Percentiles rank a stretch among this genome's conserved stretches.
Conservation (phyloP, 1,140 invertebrate species). For the Cydia fagiglandana region DNA sequence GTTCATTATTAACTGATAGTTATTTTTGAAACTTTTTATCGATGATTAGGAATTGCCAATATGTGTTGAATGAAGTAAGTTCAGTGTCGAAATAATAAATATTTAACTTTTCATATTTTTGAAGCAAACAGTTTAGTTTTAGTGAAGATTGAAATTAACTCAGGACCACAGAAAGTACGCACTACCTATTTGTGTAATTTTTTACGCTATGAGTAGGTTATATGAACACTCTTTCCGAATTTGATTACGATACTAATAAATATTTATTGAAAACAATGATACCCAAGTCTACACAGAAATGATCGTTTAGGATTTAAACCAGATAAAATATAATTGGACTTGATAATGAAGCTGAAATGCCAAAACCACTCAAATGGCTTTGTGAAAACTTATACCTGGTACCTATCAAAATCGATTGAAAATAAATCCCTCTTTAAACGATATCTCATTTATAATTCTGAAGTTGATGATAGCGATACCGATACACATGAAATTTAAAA, state of each 20-base stretch:
- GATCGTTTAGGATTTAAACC: background rate
- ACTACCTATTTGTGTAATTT: too few species aligned
- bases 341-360: background rate
- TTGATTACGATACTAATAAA: too few species aligned
- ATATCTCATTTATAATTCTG: background rate
- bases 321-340: background rate
- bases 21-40: conserved; percentile 7
- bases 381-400: conserved; percentile 3
- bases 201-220: too few species aligned
- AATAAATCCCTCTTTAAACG: background rate
- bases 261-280: too few species aligned
- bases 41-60: background rate
- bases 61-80: background rate
- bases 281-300: background rate
- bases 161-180: too few species aligned
- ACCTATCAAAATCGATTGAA: background rate
- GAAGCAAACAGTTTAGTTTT: too few species aligned
- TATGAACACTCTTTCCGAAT: too few species aligned
- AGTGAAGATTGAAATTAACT: too few species aligned
- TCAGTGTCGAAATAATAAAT: background rate
- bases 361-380: background rate
- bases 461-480: background rate
- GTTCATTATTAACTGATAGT: conserved; percentile 14
- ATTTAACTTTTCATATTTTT: background rate
- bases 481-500: background rate